A percentile compares a stretch with the other conserved stretches of the same genome.
phyloP scores from a whole-genome alignment of 2,888 invertebrate species.

The Perizoma affinitatum region DNA sequence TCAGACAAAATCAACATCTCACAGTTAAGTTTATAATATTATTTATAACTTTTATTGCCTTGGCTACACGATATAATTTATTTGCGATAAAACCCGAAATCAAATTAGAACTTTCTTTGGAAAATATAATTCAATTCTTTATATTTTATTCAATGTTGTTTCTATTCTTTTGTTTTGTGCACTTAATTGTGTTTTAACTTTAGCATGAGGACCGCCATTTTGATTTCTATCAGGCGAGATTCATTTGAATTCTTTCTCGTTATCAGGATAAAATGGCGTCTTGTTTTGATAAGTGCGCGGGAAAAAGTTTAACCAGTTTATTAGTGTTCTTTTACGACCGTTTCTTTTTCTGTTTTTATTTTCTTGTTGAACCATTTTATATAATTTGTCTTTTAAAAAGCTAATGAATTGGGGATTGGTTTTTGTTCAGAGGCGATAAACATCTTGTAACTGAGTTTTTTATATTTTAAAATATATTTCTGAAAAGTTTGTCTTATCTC shows the following conservation, averaged over 20 bases:
- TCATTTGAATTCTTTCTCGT: conserved; percentile 72
- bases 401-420: conserved; percentile 19
- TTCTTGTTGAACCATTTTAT: conserved; percentile 23
- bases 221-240: conserved; percentile 71
- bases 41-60: no score
- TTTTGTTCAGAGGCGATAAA: conserved; percentile 21
- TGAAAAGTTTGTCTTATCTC: background rate
- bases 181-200: conserved; percentile 45
- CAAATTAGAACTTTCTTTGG: conserved; percentile 49
- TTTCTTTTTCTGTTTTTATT: conserved; percentile 27
- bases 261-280: conserved; percentile 52
- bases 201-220: conserved; percentile 44
- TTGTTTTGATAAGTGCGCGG: conserved; percentile 48
- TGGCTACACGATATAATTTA: no score
- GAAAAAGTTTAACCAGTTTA: conserved; percentile 33
- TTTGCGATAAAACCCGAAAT: conserved; percentile 6
- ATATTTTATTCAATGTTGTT: conserved; percentile 77
- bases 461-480: background rate
- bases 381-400: conserved; percentile 18
- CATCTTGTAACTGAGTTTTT: conserved; percentile 7
- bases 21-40: no score
- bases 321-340: conserved; percentile 31
- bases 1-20: no score
- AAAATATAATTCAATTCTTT: conserved; percentile 71
- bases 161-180: conserved; percentile 62